phyloP scores from a whole-genome alignment of 1,140 invertebrate species.

The Drosophila tropicalis region DNA sequence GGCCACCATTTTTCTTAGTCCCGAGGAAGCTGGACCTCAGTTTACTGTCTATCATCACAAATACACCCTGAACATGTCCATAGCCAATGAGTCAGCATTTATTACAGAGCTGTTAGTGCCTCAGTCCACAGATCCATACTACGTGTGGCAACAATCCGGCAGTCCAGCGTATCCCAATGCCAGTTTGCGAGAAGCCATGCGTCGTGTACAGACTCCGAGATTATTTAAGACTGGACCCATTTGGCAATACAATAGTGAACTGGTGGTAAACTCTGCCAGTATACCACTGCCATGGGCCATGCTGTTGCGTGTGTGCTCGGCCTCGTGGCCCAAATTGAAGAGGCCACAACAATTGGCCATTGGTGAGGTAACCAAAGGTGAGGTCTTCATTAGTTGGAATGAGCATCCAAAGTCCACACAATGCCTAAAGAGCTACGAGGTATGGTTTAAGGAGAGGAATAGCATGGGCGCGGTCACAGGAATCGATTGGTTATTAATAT shows the following conservation, averaged over 20 bases:
- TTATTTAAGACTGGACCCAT: conserved; percentile 66
- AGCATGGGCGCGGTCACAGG: neutral
- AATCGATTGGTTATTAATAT: conserved; percentile 63
- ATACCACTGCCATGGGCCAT: conserved; percentile 70
- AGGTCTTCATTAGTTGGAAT: conserved; percentile 75
- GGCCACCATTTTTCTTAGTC: conserved; percentile 69
- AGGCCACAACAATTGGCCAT: conserved; percentile 60
- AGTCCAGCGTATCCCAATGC: conserved; percentile 74
- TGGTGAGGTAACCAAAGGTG: conserved; percentile 54
- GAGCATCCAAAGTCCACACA: conserved; percentile 61
- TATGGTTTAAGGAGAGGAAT: conserved; percentile 67
- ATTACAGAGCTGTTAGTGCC: conserved; percentile 82
- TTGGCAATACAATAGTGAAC: conserved; percentile 70
- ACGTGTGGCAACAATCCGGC: conserved; percentile 61
- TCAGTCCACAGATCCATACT: conserved; percentile 64
- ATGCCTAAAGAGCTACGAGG: conserved; percentile 77
- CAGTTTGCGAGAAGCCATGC: conserved; percentile 63
- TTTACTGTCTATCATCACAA: conserved; percentile 60
- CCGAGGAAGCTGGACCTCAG: conserved; percentile 65
- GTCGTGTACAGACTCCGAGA: conserved; percentile 57
- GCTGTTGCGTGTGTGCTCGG: conserved; percentile 71
- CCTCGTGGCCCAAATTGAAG: conserved; percentile 53
- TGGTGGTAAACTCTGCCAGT: conserved; percentile 67
- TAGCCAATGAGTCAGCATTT: conserved; percentile 73
- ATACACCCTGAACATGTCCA: conserved; percentile 71